A percentile compares a stretch with the other conserved stretches of the same genome.
phyloP scores from a whole-genome alignment of 2,888 invertebrate species.

The Oxyscelio sp. region DNA sequence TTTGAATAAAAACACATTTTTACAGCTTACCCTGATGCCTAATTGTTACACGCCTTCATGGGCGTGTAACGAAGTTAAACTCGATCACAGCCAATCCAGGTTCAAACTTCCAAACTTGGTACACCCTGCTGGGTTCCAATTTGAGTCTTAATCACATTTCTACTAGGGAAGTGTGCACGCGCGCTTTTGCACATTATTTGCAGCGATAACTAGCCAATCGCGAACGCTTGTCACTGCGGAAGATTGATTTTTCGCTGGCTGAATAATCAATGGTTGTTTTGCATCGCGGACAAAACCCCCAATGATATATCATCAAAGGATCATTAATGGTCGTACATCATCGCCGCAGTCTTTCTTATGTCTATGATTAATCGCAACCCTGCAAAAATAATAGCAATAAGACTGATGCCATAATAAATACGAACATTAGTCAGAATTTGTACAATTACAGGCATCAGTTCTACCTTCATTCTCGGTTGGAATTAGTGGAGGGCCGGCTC shows the following conservation, averaged over 20 bases:
- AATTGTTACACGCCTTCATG: no score
- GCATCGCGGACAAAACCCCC: slow-evolving; percentile 14
- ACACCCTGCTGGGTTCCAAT: no score
- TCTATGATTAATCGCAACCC: slow-evolving; percentile 37
- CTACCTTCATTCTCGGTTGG: slow-evolving; percentile 94
- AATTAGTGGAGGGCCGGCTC: slow-evolving; percentile 93
- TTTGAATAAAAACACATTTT: no score
- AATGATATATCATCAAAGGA: slow-evolving; percentile 48
- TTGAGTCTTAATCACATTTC: no score
- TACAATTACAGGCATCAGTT: slow-evolving; percentile 92
- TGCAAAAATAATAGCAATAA: slow-evolving; percentile 35
- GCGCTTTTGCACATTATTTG: slow-evolving; percentile 14
- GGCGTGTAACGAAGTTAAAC: no score
- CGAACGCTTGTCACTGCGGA: neutral
- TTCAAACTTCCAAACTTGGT: no score
- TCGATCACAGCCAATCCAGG: no score
- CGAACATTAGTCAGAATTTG: slow-evolving; percentile 30
- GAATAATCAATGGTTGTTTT: slow-evolving; percentile 4
- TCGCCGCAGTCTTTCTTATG: slow-evolving; percentile 20
- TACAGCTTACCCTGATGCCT: no score
- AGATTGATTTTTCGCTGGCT: neutral
- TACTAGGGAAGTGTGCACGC: no score
- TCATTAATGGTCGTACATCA: slow-evolving; percentile 59
- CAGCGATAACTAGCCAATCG: neutral
- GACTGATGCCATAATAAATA: slow-evolving; percentile 35